Base-by-base conservation (phyloP, 1,140 invertebrate genomes). In the Lucilia sericata region DNA sequence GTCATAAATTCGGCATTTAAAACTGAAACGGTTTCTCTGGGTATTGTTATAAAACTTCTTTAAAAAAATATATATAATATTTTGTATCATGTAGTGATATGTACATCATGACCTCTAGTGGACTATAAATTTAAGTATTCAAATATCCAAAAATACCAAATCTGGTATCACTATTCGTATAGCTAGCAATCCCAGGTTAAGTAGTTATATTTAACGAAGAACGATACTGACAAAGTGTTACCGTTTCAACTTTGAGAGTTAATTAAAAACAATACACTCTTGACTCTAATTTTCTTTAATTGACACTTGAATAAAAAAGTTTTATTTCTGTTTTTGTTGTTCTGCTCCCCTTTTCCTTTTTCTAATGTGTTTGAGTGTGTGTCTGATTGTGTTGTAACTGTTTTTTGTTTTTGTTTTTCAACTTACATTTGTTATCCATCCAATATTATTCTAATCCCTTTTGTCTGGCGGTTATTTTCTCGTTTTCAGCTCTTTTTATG, bases 371-470 rank as follows among this genome's bases (percentile, higher is more conserved):
- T 12, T 17, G 51, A n/a, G 13, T 60, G 13, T 60, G 14, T 60
- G 13, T 12, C 13, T 60, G 13, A 60, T 14, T 60, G 51, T 60
- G 13, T 60, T 60, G 13, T 5, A 19, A 70, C 19, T 70, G 7
- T 30, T 30, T 30, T 30, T 30, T 70, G 19, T 70, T 70, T 70
- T 70, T 21, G 42, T 80, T 42, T 42, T 42, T 21, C 42, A 19
- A 80, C 76, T 80, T 80, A 80, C 76, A 19, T 80, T 80, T 80
- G 76, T 80, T 80, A 80, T 80, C 76, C 76, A 80, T 80, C 36
- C 76, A 47, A 49, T 80, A 80, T 80, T 80, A 80, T 80, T 80
- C 76, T 80, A 80, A 80, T 80, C 76, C 76, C 76, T 80, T 80
- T 80, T 80, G 42, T 80, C 42, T 80, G 19, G 76, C 76, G 76